Conservation (phyloP, 2,888 invertebrate species). For the Melieria crassipennis region DNA sequence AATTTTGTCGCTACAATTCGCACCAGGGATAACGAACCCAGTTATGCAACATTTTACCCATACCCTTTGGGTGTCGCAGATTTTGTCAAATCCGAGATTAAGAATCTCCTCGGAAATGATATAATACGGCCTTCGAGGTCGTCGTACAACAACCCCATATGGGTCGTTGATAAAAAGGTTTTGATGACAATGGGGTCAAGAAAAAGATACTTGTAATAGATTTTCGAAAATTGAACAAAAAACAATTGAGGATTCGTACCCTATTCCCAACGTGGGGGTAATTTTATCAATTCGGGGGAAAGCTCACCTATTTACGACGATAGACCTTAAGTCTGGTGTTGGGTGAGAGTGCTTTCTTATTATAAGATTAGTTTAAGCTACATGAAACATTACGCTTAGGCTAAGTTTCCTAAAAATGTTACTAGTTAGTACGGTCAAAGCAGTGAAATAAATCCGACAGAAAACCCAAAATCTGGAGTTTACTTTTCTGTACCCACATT, state of each 20-base stretch:
- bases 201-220: not conserved
- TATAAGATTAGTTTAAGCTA: too few species aligned
- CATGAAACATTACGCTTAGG: too few species aligned
- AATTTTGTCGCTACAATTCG: conserved; percentile 23
- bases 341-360: too few species aligned
- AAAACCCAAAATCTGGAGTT: too few species aligned
- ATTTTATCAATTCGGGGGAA: conserved; percentile 18
- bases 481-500: too few species aligned
- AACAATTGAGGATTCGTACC: conserved; percentile 15
- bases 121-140: conserved; percentile 20
- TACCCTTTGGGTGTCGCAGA: conserved; percentile 4
- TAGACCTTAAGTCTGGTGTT: conserved; percentile 29
- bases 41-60: conserved; percentile 3
- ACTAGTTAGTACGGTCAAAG: too few species aligned
- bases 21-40: conserved; percentile 12
- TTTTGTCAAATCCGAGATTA: conserved; percentile 7
- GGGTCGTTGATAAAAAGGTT: not conserved
- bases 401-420: too few species aligned
- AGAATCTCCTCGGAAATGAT: not conserved
- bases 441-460: too few species aligned
- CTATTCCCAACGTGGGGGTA: not conserved
- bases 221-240: conserved; percentile 16
- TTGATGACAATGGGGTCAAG: not conserved
- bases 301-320: conserved; percentile 19
- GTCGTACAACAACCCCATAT: conserved; percentile 18